These are phyloP conservation scores for Mayetiola destructor DNA, from an alignment of 2,888 invertebrate genomes.

Conservation along the genomic window DNA sequence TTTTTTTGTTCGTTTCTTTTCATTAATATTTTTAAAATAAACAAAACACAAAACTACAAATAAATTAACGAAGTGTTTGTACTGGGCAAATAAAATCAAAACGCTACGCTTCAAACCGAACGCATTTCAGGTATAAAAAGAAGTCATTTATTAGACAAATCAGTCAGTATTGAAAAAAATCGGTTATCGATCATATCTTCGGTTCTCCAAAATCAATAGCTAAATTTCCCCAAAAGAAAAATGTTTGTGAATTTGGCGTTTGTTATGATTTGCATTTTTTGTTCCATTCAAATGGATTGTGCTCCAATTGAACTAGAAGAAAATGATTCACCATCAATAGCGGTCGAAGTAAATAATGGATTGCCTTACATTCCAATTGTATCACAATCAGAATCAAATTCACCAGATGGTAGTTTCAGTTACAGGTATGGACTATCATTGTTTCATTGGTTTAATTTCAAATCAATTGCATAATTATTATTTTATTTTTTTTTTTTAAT, in stretches of 20 bases:
- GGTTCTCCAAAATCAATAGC: neutral
- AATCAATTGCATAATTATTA: neutral
- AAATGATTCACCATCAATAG: neutral
- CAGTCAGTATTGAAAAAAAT: slow-evolving; percentile 1
- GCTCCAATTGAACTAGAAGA: neutral
- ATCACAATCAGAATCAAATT: slow-evolving; percentile 35
- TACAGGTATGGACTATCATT: slow-evolving; percentile 30
- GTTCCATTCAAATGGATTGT: neutral
- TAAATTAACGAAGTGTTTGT: neutral
- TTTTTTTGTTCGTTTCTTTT: too few species aligned
- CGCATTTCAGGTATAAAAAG: slow-evolving; percentile 4
- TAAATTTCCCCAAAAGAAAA: neutral
- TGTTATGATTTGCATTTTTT: neutral
- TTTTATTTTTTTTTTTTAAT: neutral
- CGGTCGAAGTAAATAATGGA: slow-evolving; percentile 23
- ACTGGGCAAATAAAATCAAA: slow-evolving; percentile 1
- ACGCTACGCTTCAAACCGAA: too few species aligned
- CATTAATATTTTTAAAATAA: too few species aligned
- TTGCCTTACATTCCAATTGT: slow-evolving; percentile 38
- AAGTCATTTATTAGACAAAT: neutral
- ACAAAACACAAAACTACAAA: too few species aligned
- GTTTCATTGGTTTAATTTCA: too few species aligned
- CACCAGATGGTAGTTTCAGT: slow-evolving; percentile 37
- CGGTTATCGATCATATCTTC: neutral
- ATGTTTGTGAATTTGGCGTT: neutral